Evolutionary conservation across 30 jellyfish, hydroid and myxozoan genomes (phyloP).

Genomic region (Aurelia sp.): DNA sequence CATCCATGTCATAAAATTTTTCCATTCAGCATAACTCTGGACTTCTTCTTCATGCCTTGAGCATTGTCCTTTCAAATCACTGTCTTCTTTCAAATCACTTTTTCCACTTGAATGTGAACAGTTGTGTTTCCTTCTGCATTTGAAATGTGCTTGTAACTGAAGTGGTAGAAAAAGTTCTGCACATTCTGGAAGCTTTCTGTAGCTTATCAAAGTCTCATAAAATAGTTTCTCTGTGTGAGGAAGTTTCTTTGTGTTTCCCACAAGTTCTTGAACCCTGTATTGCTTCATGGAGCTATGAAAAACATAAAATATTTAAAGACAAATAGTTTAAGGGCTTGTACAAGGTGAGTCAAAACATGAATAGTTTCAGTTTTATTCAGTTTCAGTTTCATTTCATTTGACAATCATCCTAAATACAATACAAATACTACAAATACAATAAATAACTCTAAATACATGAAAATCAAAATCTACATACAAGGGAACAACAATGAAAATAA

Average conservation of each 20-base stretch:
- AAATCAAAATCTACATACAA: no score
- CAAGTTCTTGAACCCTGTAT: conserved; percentile 63
- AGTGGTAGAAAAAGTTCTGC: conserved; percentile 70
- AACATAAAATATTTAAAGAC: not conserved
- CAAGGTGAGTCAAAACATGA: no score
- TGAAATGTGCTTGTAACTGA: conserved; percentile 34
- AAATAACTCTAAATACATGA: no score
- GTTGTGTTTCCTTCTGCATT: conserved; percentile 2
- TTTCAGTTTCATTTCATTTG: no score
- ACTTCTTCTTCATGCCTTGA: conserved; percentile 74
- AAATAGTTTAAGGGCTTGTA: no score
- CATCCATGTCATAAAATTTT: conserved; percentile 57
- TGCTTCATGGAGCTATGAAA: conserved; percentile 35
- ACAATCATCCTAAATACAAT: no score
- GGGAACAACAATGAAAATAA: no score
- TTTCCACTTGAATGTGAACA: conserved; percentile 23
- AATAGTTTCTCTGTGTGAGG: conserved; percentile 57
- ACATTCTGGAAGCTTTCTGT: conserved; percentile 73
- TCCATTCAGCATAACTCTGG: conserved; percentile 90
- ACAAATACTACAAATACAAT: no score
- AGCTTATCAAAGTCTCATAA: conserved; percentile 69
- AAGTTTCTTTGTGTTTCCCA: conserved; percentile 59
- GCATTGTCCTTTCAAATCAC: conserved; percentile 35
- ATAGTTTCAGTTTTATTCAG: no score
- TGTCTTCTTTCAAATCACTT: conserved; percentile 3